Conservation (phyloP, 1,140 invertebrate species). For the Drosophila sechellia region DNA sequence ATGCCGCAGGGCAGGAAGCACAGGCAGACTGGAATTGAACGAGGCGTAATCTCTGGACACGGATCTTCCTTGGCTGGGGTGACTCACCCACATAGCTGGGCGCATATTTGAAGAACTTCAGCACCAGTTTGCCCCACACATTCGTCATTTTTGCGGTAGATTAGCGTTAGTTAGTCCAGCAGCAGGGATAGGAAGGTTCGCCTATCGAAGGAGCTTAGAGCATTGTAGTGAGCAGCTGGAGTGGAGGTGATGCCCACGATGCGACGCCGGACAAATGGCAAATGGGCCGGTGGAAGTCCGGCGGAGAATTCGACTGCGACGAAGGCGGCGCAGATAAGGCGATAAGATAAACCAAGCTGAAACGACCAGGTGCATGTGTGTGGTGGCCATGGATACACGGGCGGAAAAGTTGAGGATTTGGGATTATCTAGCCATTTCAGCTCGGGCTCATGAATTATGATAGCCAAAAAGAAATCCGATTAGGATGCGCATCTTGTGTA, state of each 20-base stretch:
- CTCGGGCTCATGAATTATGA: not conserved
- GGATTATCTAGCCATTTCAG: not conserved
- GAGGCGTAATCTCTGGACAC: not conserved
- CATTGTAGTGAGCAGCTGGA: conserved; percentile 33
- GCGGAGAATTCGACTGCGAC: conserved; percentile 25
- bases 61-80: not conserved
- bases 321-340: conserved; percentile 18
- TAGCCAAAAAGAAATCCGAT: not conserved
- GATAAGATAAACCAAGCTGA: conserved; percentile 53
- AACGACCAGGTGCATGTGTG: conserved; percentile 21
- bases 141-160: conserved; percentile 52
- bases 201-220: conserved; percentile 6
- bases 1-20: conserved; percentile 75
- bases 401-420: not conserved
- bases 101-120: conserved; percentile 73
- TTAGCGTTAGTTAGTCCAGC: not conserved
- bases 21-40: conserved; percentile 59
- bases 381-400: conserved; percentile 27
- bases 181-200: not conserved
- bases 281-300: conserved; percentile 14
- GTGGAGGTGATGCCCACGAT: conserved; percentile 25
- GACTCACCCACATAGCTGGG: conserved; percentile 79
- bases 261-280: conserved; percentile 6
- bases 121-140: conserved; percentile 65
- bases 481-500: not conserved